Conservation (phyloP, 2,113 vertebrate species). For the Sinosuthora webbiana region DNA sequence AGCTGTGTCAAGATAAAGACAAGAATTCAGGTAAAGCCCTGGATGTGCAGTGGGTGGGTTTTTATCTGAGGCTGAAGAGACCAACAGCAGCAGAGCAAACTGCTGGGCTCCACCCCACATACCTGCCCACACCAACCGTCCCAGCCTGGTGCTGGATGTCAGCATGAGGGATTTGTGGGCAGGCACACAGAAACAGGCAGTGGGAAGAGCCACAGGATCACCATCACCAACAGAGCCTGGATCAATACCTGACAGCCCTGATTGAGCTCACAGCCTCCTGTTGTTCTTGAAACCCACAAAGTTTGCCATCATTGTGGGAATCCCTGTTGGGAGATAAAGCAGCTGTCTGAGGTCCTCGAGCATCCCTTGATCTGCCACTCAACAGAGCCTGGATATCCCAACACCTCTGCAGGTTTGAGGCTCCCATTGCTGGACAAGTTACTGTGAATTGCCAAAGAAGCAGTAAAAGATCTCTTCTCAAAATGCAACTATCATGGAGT, state of each 20-base stretch:
- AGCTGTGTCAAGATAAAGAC: neutral
- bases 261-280: neutral
- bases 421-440: neutral
- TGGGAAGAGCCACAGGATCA: neutral
- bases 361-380: neutral
- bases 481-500: neutral
- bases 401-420: neutral
- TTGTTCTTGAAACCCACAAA: neutral
- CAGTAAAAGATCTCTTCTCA: neutral
- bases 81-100: rapidly evolving
- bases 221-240: neutral
- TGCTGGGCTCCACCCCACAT: rapidly evolving
- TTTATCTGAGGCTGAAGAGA: neutral
- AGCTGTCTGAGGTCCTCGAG: neutral
- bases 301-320: neutral
- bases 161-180: neutral
- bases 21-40: neutral
- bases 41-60: neutral
- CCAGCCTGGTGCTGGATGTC: neutral
- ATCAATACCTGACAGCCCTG: neutral
- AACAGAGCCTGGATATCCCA: neutral
- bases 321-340: neutral
- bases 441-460: neutral
- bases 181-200: neutral
- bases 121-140: neutral